Percentiles rank a stretch among this genome's conserved stretches.
Conservation (phyloP, 2,113 vertebrate genomes). For the Columba janthina region DNA sequence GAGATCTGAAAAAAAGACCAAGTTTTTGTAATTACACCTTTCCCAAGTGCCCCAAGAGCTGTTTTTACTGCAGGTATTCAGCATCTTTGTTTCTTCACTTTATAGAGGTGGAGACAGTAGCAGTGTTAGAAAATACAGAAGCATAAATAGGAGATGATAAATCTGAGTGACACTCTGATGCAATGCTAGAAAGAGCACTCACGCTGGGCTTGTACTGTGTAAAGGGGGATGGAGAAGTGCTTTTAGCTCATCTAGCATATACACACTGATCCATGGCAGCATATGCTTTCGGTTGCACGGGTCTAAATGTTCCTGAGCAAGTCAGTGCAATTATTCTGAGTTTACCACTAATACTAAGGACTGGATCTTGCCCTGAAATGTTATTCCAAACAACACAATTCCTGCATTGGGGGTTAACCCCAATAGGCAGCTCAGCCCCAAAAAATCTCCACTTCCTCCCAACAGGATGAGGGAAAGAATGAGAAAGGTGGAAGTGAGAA, state of each 20-base stretch:
- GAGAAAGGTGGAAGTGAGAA: not conserved
- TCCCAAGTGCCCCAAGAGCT: not conserved
- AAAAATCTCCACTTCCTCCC: not conserved
- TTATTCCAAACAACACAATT: not conserved
- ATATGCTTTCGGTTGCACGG: not conserved
- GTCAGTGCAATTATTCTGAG: not conserved
- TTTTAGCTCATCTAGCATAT: not conserved
- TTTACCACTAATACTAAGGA: not conserved
- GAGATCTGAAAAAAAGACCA: not conserved
- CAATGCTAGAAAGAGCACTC: not conserved
- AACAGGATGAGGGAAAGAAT: not conserved
- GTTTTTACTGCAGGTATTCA: not conserved
- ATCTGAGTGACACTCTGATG: not conserved
- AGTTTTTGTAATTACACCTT: not conserved
- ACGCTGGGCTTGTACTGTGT: not conserved
- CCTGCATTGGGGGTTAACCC: not conserved
- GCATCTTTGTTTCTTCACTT: not conserved
- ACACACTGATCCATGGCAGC: not conserved
- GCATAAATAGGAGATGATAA: not conserved
- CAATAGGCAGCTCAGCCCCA: not conserved
- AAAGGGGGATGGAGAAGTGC: not conserved
- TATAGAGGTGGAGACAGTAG: not conserved
- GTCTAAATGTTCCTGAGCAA: not conserved
- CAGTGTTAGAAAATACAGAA: not conserved
- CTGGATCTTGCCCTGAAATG: not conserved